Evolutionary conservation across 2,888 invertebrate genomes (phyloP), one percentile per base, ranked within the genome.

Genomic region (Synergus laeviventris): DNA sequence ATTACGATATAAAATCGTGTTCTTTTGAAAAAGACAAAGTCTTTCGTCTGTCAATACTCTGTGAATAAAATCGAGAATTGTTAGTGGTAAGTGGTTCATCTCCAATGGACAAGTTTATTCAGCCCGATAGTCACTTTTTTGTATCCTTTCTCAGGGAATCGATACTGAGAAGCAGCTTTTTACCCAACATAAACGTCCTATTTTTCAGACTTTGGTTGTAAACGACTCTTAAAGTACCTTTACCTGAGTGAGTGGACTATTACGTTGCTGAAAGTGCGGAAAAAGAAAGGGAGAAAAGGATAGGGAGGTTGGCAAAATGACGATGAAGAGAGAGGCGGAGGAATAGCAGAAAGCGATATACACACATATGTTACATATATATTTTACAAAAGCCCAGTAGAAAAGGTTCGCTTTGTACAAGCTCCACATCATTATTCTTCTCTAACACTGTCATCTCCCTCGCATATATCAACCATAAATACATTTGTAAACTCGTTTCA

Each of bases 121-220:
- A 21, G 2, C 0, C 56, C 14, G 14, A 66, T 4, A n/a, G 31
- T 49, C n/a, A 31, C 16, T 16, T 49, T 70, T 21, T 49, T 49
- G n/a, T n/a, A 31, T 59, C 31, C 31, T 49, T 49, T 24, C 21
- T 49, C 1, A 2, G 1, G 24, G 31, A 0, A 36, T 4, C 0
- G 24, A 31, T 36, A 36, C 8, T 70, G 18, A 21, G 14, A 11
- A 70, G 24, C 49, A 49, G 11, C 31, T 49, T n/a, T 70, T 49
- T 21, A 4, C 64, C 9, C 12, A 11, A 49, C 21, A 45, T 49
- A 49, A 70, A 70, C 31, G 70, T 70, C 24, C 11, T 31, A 70
- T 70, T 70, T 70, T 70, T 70, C 49, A 70, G 70, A 31, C 31
- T 16, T 70, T 45, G 70, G n/a, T n/a, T n/a, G 49, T 45, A 70